Evolutionary conservation across 2,113 vertebrate genomes (phyloP).

Genomic region (Himantopus leucocephalus): DNA sequence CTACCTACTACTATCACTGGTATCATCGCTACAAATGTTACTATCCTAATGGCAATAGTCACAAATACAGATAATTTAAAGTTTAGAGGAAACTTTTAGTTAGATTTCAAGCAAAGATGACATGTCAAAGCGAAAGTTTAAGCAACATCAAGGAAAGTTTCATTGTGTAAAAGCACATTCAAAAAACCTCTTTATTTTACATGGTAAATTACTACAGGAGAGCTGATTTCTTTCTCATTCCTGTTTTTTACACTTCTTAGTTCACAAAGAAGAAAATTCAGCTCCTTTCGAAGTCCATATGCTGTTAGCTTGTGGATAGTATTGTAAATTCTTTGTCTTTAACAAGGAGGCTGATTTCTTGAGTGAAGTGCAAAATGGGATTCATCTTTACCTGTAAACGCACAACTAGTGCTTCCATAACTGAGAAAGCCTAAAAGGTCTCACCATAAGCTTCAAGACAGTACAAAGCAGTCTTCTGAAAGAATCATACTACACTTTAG

Average conservation of each 20-base stretch:
- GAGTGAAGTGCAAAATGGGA: not conserved
- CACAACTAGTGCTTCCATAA: not conserved
- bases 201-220: not conserved
- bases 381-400: not conserved
- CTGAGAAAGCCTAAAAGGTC: not conserved
- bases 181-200: rapidly evolving
- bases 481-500: not conserved
- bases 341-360: not conserved
- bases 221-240: not conserved
- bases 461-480: not conserved
- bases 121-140: not conserved
- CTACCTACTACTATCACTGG: not conserved
- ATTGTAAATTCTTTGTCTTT: not conserved
- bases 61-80: not conserved
- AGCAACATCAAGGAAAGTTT: not conserved
- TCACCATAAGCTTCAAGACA: not conserved
- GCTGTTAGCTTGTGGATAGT: not conserved
- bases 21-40: not conserved
- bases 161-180: not conserved
- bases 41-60: not conserved
- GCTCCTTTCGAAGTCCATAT: not conserved
- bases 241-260: not conserved
- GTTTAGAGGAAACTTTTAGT: not conserved
- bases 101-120: not conserved
- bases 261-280: not conserved